phyloP scores from a whole-genome alignment of 2,797 vertebrate genomes.

The Coranthus polyacanthus region DNA sequence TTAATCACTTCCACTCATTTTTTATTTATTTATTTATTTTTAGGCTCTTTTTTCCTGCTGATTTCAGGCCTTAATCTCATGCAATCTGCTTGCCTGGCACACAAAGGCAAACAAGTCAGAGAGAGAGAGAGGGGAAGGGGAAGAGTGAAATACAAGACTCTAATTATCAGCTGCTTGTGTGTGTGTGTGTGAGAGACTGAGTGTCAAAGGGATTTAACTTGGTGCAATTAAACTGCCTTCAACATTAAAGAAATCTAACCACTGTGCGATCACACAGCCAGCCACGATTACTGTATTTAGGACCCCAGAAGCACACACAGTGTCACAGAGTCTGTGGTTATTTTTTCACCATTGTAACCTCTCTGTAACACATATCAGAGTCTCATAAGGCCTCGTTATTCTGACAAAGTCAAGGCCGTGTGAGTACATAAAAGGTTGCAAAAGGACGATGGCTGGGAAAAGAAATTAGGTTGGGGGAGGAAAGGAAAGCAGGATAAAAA shows the following conservation, averaged over 20 bases:
- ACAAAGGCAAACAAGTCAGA: conserved; percentile 54
- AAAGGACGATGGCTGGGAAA: conserved; percentile 31
- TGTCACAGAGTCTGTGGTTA: conserved; percentile 21
- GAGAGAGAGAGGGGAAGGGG: conserved; percentile 30
- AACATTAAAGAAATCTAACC: conserved; percentile 72
- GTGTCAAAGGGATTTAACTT: conserved; percentile 67
- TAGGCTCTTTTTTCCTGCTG: conserved; percentile 42
- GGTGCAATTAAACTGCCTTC: conserved; percentile 81
- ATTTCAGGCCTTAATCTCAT: conserved; percentile 77
- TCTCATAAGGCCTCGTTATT: conserved; percentile 63
- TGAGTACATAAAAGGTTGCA: conserved; percentile 53
- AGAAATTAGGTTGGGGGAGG: conserved; percentile 38
- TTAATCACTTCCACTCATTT: conserved; percentile 70
- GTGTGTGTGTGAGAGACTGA: conserved; percentile 16
- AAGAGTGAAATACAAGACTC: conserved; percentile 70
- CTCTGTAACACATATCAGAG: conserved; percentile 51
- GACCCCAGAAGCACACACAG: conserved; percentile 25
- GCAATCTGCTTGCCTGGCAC: conserved; percentile 80
- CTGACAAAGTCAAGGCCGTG: conserved; percentile 41
- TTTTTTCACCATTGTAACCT: conserved; percentile 50
- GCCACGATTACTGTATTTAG: conserved; percentile 75
- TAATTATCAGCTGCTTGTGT: conserved; percentile 77
- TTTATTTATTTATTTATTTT: conserved; percentile 69
- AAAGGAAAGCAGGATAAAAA: conserved; percentile 27
- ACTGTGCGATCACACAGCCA: conserved; percentile 66